Percentiles rank a stretch among this genome's conserved stretches.
Evolutionary conservation across 2,888 invertebrate species (phyloP).

Genomic region (Halictus ligatus): DNA sequence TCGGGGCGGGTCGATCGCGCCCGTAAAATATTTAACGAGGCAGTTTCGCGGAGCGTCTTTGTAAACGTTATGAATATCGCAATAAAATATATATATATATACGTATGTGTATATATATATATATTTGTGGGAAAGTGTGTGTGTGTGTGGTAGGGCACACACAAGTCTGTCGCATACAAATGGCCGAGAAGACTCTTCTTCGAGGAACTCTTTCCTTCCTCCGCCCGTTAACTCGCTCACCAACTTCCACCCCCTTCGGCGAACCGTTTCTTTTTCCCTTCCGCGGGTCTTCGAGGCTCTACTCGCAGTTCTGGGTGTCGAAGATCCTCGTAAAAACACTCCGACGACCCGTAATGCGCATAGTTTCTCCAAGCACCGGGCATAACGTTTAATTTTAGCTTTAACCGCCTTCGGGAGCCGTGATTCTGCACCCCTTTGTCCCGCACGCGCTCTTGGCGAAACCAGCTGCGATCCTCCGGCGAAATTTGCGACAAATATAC

Average conservation of each 20-base stretch:
- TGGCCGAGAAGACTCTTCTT: slow-evolving; percentile 53
- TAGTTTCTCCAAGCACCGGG: slow-evolving; percentile 76
- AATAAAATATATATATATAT: slow-evolving; percentile 77
- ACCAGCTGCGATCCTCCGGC: neutral
- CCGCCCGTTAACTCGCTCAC: slow-evolving; percentile 40
- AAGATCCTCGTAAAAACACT: slow-evolving; percentile 63
- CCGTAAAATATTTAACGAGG: slow-evolving; percentile 83
- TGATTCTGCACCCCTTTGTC: neutral
- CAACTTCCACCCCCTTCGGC: slow-evolving; percentile 26
- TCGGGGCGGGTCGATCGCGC: slow-evolving; percentile 66
- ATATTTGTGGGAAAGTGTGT: slow-evolving; percentile 12
- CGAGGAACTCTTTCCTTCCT: slow-evolving; percentile 51
- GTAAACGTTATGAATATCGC: slow-evolving; percentile 82
- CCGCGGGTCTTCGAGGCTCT: slow-evolving; percentile 12
- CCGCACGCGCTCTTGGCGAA: neutral
- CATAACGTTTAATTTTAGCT: slow-evolving; percentile 75
- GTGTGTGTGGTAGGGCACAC: slow-evolving; percentile 45
- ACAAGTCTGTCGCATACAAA: slow-evolving; percentile 61
- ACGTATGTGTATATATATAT: neutral
- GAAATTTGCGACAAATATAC: neutral
- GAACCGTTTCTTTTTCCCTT: slow-evolving; percentile 12
- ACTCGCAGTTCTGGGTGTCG: slow-evolving; percentile 18
- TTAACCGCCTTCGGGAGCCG: slow-evolving; percentile 11
- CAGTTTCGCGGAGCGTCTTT: slow-evolving; percentile 78
- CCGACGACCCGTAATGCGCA: slow-evolving; percentile 66